phyloP scores from a whole-genome alignment of 2,113 vertebrate genomes.

The Addax nasomaculatus region DNA sequence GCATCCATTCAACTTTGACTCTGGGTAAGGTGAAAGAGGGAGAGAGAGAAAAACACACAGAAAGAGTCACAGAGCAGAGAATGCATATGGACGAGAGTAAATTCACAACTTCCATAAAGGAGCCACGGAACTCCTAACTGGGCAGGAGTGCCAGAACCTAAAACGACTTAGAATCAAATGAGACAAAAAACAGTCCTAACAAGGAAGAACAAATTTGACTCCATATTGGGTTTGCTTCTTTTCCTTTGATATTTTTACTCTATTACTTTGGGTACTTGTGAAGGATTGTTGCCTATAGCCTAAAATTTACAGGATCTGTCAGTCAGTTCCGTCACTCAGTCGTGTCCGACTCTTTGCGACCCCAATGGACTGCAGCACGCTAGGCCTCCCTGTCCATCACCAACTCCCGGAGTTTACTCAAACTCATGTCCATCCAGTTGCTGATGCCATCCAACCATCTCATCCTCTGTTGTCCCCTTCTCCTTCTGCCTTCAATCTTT shows the following conservation, averaged over 20 bases:
- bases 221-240: not conserved
- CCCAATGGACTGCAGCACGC: not conserved
- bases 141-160: not conserved
- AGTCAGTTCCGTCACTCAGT: not conserved
- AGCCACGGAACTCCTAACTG: not conserved
- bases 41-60: not conserved
- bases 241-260: not conserved
- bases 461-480: not conserved
- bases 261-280: too few relatives aligned
- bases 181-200: too few relatives aligned
- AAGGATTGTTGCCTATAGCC: not conserved
- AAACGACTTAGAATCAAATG: not conserved
- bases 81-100: not conserved
- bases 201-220: not conserved
- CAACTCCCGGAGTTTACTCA: not conserved
- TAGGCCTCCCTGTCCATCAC: not conserved
- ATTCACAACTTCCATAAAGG: not conserved
- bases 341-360: rapidly evolving
- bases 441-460: not conserved
- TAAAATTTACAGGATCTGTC: not conserved
- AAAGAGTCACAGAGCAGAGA: too few relatives aligned
- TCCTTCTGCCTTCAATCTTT: not conserved
- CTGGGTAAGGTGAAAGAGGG: not conserved
- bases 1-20: not conserved
- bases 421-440: not conserved